Conservation (phyloP, 2,888 invertebrate species). For the Metallyticus violacea region DNA sequence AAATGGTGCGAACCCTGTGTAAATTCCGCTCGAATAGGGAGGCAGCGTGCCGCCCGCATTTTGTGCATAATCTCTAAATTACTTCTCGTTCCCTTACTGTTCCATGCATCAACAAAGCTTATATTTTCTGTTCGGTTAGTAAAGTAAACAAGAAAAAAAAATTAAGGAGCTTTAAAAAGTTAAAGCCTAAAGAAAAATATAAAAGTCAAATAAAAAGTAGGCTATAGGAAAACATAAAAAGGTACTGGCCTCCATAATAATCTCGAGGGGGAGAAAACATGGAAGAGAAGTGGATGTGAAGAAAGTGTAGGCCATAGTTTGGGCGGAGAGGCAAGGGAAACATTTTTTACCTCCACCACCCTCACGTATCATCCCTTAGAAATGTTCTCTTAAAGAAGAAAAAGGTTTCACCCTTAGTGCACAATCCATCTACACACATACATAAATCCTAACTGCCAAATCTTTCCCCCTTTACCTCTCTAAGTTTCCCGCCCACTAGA, state of each 20-base stretch:
- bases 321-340: not conserved
- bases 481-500: not conserved
- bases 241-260: not conserved
- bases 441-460: not conserved
- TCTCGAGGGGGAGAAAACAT: not conserved
- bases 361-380: not conserved
- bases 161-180: not conserved
- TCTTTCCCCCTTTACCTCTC: not conserved
- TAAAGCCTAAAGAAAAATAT: not conserved
- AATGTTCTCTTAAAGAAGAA: not conserved
- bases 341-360: not conserved
- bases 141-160: not conserved
- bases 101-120: not conserved
- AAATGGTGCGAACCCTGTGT: not conserved
- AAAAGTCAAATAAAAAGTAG: conserved; percentile 1
- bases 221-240: not conserved
- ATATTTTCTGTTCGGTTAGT: not conserved
- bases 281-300: not conserved
- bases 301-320: not conserved
- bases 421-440: not conserved
- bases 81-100: not conserved
- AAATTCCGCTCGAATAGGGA: not conserved
- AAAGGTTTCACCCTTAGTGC: not conserved
- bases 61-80: not conserved
- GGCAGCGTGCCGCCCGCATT: not conserved